Evolutionary conservation across 2,113 vertebrate species (phyloP).

Genomic region (Dissostichus mawsoni): DNA sequence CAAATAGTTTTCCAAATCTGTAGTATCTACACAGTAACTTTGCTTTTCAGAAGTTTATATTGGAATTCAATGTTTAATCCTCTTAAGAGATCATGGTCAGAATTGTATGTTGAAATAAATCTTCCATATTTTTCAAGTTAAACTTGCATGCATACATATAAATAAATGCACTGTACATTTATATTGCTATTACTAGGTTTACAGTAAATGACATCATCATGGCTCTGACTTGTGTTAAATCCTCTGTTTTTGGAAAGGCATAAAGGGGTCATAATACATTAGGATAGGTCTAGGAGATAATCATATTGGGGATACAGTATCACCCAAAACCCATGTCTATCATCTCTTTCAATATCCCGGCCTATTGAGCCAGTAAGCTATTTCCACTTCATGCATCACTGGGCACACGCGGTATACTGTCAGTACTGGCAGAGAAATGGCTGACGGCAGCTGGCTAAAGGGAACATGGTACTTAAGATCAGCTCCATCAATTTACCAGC

Average conservation of each 20-base stretch:
- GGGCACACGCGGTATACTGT: slow-evolving; percentile 46
- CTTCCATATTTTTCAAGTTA: not conserved
- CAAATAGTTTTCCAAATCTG: not conserved
- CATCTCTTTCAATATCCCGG: slow-evolving; percentile 58
- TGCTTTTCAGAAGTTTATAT: not conserved
- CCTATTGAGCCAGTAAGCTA: slow-evolving; percentile 45
- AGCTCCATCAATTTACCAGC: slow-evolving; percentile 48
- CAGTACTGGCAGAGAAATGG: slow-evolving; percentile 40
- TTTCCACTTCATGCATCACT: slow-evolving; percentile 67
- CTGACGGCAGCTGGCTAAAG: slow-evolving; percentile 60
- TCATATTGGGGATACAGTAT: slow-evolving; percentile 59
- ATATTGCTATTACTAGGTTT: not conserved
- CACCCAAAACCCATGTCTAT: slow-evolving; percentile 49
- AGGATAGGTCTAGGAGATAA: slow-evolving; percentile 48
- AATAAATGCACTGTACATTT: not conserved
- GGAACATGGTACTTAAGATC: slow-evolving; percentile 40
- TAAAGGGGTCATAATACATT: slow-evolving; percentile 30
- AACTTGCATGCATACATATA: not conserved
- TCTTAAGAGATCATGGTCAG: not conserved
- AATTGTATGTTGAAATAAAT: not conserved
- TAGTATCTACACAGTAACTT: not conserved
- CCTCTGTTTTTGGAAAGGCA: slow-evolving; percentile 29
- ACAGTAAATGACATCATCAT: not conserved
- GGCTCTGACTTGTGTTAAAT: slow-evolving; percentile 2
- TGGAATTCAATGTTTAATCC: too few species aligned